Evolutionary conservation across 2,888 invertebrate genomes (phyloP), one percentile per base, ranked within the genome.

Genomic region (Amphipyra berbera): DNA sequence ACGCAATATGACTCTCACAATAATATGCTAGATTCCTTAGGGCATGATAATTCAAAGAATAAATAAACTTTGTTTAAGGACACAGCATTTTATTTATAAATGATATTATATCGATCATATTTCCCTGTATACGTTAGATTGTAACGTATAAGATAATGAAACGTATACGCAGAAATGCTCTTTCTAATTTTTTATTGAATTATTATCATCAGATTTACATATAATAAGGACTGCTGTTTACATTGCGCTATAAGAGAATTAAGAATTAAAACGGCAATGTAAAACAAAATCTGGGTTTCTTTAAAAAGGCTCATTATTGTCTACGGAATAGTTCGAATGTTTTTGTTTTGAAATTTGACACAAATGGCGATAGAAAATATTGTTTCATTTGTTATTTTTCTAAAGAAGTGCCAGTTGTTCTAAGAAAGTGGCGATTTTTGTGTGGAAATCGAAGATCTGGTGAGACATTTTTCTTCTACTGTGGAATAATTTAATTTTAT

Each of bases 301-400:
- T 1, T 4, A 30, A 30, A 30, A 30, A 30, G 30, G 30, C 6
- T 30, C 27, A 6, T 4, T 30, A 30, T 30, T 30, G 30, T 30
- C 30, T 30, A 30, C 30, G 30, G 30, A 4, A 30, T 42, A 56
- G 5, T 15, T 77, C 54, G 75, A 82, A 79, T 86, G 81, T 83
- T 82, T 85, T 87, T 86, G 82, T 84, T 87, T 87, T 88, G 80
- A 85, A 86, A 77, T 71, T 74, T 83, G 83, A 83, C 85, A 79
- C 68, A 76, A 82, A 81, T 82, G 77, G 74, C 66, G 76, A 78
- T 68, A 72, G n/a, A 78, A 82, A 81, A 69, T 63, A 77, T 65
- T 64, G 65, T 76, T 89, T 90, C 91, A 86, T 77, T 92, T 91
- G 91, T 92, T 93, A 87, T 85, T 88, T 83, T 79, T 74, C 75